Evolutionary conservation across 2,888 invertebrate genomes (phyloP), one percentile per base, ranked within the genome.

Genomic region (Protodeltote pygarga): DNA sequence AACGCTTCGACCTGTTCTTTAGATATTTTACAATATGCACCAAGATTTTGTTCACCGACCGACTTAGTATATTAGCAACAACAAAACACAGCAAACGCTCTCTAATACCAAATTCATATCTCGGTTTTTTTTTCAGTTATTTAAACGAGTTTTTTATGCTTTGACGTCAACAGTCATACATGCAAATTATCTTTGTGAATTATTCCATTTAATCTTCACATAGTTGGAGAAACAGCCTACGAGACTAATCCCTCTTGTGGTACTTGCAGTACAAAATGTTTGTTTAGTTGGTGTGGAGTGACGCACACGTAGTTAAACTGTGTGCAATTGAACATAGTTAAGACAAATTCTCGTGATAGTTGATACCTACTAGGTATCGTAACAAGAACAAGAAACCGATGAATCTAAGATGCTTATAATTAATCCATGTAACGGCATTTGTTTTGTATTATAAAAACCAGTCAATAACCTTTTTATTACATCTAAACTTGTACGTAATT

Each of bases 251-350:
- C 29, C 23, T 24, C 24, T 21, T 27, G 29, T 37, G 17, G 35
- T 33, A 41, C 38, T 44, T 47, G 25, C 35, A 15, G 23, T 14
- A 16, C 24, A 29, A 48, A 45, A 33, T 45, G 17, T 55, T 53
- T 59, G 29, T 24, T 35, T 47, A 49, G 54, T 15, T 37, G 48
- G 20, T 42, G 15, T 13, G 15, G 27, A 32, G 28, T 62, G 58
- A 63, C 62, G 63, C 13, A 31, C 4, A 41, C 25, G 31, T 35
- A 46, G 21, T 31, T 27, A 29, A 40, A 28, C 24, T 28, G 19
- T 16, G 8, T 37, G 11, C 5, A 8, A 27, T n/a, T n/a, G n/a
- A n/a, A n/a, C n/a, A n/a, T n/a, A n/a, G n/a, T n/a, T n/a, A n/a
- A n/a, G n/a, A n/a, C n/a, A n/a, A n/a, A n/a, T n/a, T n/a, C n/a